Evolutionary conservation across 2,888 invertebrate genomes (phyloP).

Genomic region (Drosophila fulvimacula): DNA sequence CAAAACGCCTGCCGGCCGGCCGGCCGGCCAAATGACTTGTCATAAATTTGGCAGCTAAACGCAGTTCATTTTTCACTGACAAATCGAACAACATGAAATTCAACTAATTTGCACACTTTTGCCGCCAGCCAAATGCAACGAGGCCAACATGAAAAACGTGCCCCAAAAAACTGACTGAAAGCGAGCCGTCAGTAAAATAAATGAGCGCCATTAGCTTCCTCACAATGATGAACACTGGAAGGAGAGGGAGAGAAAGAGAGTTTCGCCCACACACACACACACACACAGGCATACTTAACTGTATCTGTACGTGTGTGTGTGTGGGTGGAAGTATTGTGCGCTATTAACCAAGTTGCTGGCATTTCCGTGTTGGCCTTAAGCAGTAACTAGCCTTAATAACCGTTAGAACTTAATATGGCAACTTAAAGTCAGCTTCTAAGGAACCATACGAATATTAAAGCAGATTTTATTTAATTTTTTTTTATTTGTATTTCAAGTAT

Average conservation of each 20-base stretch:
- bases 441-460: too few relatives aligned
- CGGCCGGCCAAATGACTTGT: constrained; percentile 26
- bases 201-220: constrained; percentile 66
- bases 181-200: constrained; percentile 72
- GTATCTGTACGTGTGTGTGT: not conserved
- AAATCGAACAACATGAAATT: constrained; percentile 67
- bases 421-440: not conserved
- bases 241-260: constrained; percentile 10
- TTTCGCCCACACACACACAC: constrained; percentile 7
- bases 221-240: constrained; percentile 61
- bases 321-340: not conserved
- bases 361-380: not conserved
- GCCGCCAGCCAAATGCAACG: constrained; percentile 41
- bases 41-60: constrained; percentile 40
- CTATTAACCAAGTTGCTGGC: constrained; percentile 7
- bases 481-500: too few relatives aligned
- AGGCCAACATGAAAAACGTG: constrained; percentile 4
- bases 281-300: not conserved
- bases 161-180: constrained; percentile 14
- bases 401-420: not conserved
- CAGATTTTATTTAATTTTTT: too few relatives aligned
- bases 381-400: not conserved
- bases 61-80: constrained; percentile 46
- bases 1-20: not conserved
- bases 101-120: constrained; percentile 74